These are phyloP conservation scores for Globia sparganii DNA, from an alignment of 2,888 invertebrate genomes.

Conservation along the genomic window DNA sequence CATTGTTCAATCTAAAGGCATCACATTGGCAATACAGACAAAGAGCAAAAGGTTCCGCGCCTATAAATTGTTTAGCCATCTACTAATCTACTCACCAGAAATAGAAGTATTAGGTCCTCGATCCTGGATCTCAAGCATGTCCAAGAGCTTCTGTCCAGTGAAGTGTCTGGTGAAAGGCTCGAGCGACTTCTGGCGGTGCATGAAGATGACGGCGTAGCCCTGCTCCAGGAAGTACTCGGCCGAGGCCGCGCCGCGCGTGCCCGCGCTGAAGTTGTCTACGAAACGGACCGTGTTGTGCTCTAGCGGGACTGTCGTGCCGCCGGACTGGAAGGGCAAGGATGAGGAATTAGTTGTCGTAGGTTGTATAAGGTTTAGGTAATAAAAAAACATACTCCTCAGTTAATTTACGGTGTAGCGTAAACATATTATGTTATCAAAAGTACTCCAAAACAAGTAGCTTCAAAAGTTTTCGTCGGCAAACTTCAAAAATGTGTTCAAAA, in stretches of 20 bases:
- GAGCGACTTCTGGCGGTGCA: constrained; percentile 96
- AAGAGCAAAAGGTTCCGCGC: not conserved
- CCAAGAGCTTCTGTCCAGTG: constrained; percentile 93
- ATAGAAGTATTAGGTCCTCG: constrained; percentile 92
- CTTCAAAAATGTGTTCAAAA: no score
- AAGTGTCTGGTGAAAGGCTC: constrained; percentile 98
- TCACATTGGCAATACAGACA: not conserved
- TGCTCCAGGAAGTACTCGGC: constrained; percentile 98
- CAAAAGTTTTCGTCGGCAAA: not conserved
- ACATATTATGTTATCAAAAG: not conserved
- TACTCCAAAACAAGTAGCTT: not conserved
- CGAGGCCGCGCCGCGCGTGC: constrained; percentile 98
- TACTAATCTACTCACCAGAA: constrained; percentile 86
- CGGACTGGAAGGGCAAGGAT: constrained; percentile 92
- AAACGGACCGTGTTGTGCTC: constrained; percentile 99
- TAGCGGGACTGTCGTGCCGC: constrained; percentile 98
- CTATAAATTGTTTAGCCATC: not conserved
- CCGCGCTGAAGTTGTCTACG: constrained; percentile 99
- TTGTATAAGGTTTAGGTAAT: no score
- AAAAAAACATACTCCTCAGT: no score
- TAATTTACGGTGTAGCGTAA: no score
- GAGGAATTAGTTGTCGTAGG: not conserved
- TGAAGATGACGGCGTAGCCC: constrained; percentile 97
- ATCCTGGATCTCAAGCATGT: constrained; percentile 93
- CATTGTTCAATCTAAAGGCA: not conserved